Evolutionary conservation across 2,113 vertebrate genomes (phyloP), one percentile per base, ranked within the genome.

Genomic region (Arothron firmamentum): DNA sequence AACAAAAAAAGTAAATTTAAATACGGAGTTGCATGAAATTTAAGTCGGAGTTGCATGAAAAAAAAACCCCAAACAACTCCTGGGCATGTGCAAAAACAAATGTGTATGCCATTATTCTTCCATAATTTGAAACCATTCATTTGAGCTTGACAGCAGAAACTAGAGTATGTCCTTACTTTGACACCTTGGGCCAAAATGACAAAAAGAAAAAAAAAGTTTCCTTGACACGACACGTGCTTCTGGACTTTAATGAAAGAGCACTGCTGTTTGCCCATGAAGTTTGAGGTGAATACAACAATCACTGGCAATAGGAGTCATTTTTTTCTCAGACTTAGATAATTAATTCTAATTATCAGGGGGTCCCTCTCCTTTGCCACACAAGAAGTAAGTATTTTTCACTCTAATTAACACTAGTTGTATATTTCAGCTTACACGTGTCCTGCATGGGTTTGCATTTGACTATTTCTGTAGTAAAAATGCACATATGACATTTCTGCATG

Each of bases 291-390:
- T 61, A 83, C 73, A 75, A 71, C 79, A 78, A 62, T 74, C 65
- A 17, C 70, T 70, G 62, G 63, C 78, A 82, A 74, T 71, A 74
- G 81, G 56, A 84, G 75, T 56, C 45, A n/a, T n/a, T 77, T 74
- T 65, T 53, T n/a, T n/a, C 75, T 72, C 64, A 81, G 77, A 84
- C 75, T 82, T 34, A 69, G 68, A 78, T 88, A 88, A 89, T 88
- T 85, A 77, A 83, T 82, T 87, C 62, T 62, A 80, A 88, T 85
- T 73, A 85, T 70, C 82, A 76, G 55, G 59, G 68, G 79, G 68
- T 15, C 51, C 45, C 67, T 75, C 80, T 84, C 78, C 73, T 78
- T 75, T 86, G 82, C 84, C 82, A 83, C 69, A 73, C 48, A 69
- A 76, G 88, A 77, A 73, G 79, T 88, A 85, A 84, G 75, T 88